Evolutionary conservation across 2,113 vertebrate species (phyloP), one percentile per base, ranked within the genome.

Genomic region (Pterocles gutturalis): DNA sequence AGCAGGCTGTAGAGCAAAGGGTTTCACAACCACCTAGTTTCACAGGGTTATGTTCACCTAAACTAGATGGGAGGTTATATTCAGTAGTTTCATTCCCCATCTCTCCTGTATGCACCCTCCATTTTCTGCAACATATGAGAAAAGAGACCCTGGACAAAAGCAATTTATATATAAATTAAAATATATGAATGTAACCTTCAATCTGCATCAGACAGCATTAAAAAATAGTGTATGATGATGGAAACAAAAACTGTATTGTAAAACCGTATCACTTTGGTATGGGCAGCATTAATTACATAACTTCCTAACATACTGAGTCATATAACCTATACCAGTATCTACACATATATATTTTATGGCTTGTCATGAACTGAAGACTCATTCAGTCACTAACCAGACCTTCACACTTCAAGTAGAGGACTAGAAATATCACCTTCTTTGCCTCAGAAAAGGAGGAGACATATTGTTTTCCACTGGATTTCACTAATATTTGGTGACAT

Each of bases 281-380:
- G 15, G 36, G 16, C 16, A 57, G 13, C 8, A 26, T 70, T 61
- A 78, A 36, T 58, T 78, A 29, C 7, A n/a, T 38, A 6, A 51
- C 67, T 78, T 85, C 45, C 7, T 85, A 53, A 33, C 16, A 41
- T 38, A 46, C 2, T 33, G n/a, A 84, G 22, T 60, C 33, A 46
- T 1, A 2, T 58, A 89, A 72, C 10, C 5, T 58, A 34, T 58
- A 62, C 24, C 10, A 33, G 9, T 83, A 53, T 28, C 25, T 67
- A 21, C 17, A n/a, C 9, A 29, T 60, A 18, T 3, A 13, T 62
- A 25, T 71, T 10, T 90, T 70, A 36, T 4, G 13, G 17, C 64
- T 95, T 85, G 22, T 55, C 1, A 2, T 60, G 24, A 46, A 60
- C 7, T 60, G 1, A 0, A 24, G 26, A 31, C 10, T 29, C 24